These are phyloP conservation scores for Chlorops oryzae DNA, from an alignment of 1,140 invertebrate genomes.

Conservation along the genomic window DNA sequence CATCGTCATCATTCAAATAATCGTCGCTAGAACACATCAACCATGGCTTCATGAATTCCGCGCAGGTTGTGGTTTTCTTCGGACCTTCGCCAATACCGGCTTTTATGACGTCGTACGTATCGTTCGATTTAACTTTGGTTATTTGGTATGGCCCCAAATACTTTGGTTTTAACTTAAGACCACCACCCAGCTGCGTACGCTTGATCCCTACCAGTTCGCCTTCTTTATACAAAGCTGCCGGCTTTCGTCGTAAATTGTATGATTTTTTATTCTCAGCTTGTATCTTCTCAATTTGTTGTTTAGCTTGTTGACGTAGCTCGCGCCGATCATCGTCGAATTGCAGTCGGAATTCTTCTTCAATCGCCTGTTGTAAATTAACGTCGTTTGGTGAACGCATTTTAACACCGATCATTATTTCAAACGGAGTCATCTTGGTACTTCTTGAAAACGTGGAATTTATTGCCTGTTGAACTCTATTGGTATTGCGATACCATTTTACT, in stretches of 20 bases:
- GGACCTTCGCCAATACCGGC: too few species aligned
- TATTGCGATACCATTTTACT: slow-evolving; percentile 8
- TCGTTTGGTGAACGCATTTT: too few species aligned
- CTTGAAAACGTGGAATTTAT: slow-evolving; percentile 9
- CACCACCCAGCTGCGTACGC: slow-evolving; percentile 27
- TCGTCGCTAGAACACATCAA: too few species aligned
- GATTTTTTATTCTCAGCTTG: slow-evolving; percentile 1
- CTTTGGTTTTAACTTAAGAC: slow-evolving; percentile 28
- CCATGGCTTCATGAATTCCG: too few species aligned
- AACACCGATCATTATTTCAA: slow-evolving; percentile 8
- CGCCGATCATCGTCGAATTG: too few species aligned
- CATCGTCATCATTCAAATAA: too few species aligned
- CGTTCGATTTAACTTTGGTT: slow-evolving; percentile 17
- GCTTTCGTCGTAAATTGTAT: slow-evolving; percentile 10
- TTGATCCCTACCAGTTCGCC: slow-evolving; percentile 32
- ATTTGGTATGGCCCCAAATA: slow-evolving; percentile 24
- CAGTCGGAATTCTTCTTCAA: neutral
- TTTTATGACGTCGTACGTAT: too few species aligned
- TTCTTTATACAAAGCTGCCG: slow-evolving; percentile 17
- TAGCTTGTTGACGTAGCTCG: neutral
- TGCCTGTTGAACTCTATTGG: slow-evolving; percentile 6
- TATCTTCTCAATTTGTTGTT: slow-evolving; percentile 8
- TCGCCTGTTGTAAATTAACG: too few species aligned
- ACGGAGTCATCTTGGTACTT: slow-evolving; percentile 8
- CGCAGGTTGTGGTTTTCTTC: too few species aligned